Evolutionary conservation across 2,113 vertebrate species (phyloP).

Genomic region (Glaucomys volans): DNA sequence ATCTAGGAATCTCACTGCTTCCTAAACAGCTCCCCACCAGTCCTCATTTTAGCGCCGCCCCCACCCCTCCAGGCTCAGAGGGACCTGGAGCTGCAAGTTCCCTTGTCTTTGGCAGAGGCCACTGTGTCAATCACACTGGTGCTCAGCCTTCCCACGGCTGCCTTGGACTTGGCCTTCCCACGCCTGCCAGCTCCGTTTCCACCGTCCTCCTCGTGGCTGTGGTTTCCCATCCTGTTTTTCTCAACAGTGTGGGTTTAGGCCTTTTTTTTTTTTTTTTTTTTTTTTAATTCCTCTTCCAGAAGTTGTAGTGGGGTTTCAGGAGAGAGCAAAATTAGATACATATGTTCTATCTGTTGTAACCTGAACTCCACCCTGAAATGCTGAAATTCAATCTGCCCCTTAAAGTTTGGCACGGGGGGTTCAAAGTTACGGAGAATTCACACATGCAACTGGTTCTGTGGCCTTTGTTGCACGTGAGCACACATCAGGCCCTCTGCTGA

Average conservation of each 20-base stretch:
- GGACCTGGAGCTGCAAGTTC: neutral
- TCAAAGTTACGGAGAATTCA: neutral
- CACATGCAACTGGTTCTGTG: neutral
- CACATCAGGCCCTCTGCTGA: neutral
- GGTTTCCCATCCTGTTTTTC: slow-evolving; percentile 62
- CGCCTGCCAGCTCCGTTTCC: slow-evolving; percentile 1
- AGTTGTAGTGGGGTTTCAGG: slow-evolving; percentile 40
- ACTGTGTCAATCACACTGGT: neutral
- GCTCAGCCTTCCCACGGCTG: neutral
- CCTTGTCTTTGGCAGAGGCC: neutral
- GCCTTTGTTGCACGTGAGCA: neutral
- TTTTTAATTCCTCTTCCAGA: slow-evolving; percentile 31
- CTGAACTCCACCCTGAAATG: neutral
- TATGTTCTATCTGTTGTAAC: slow-evolving; percentile 16
- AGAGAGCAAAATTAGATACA: slow-evolving; percentile 47
- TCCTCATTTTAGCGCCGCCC: neutral
- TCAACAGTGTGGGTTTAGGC: slow-evolving; percentile 33
- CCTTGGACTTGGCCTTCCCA: neutral
- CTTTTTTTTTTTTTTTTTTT: neutral
- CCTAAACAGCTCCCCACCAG: neutral
- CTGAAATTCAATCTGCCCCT: slow-evolving; percentile 24
- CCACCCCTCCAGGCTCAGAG: neutral
- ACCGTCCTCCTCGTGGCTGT: neutral
- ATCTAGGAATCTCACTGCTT: neutral
- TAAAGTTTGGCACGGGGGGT: neutral